Evolutionary conservation across 2,797 vertebrate genomes (phyloP), one percentile per base, ranked within the genome.

Genomic region (Lepus oiostolus): DNA sequence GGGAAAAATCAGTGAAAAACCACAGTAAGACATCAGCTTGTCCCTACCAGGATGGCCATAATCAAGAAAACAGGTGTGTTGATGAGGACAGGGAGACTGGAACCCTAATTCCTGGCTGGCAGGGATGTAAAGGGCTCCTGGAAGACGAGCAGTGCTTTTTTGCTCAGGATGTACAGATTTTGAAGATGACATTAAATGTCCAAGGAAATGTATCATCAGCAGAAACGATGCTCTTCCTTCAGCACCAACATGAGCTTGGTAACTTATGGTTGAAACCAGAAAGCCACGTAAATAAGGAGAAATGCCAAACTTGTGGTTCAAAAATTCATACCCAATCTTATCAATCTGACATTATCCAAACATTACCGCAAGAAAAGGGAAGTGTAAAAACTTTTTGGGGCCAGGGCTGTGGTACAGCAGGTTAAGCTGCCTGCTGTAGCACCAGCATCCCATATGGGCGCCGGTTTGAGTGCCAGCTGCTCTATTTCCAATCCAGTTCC

Each of bases 61-160:
- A 91, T 62, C 11, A 85, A 60, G 90, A 94, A 70, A 76, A 79
- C 52, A 86, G 70, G 85, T 83, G 47, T 75, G 65, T n/a, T 71
- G 60, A 42, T 35, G 17, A 63, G 2, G 4, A 42, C 47, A 42
- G 17, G 3, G 54, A 89, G 50, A 19, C 1, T 90, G 17, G 68
- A 82, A 24, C 13, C 17, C 47, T 80, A 11, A 28, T 12, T 67
- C 13, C 12, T 11, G 80, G 80, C 65, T 67, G 26, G 14, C 68
- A 50, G 71, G 38, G 72, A 63, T n/a, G 24, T 26, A 83, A 82
- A 88, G 32, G 28, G 4, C 24, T 70, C 68, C 58, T 63, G 17
- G 6, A 54, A 80, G 60, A 84, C 79, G 21, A 84, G 52, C 0
- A 10, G 6, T 21, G 32, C 42, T 58, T 28, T 90, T 77, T 88